Evolutionary conservation across 2,888 invertebrate species (phyloP), one percentile per base, ranked within the genome.

Genomic region (Ochropleura leucogaster): DNA sequence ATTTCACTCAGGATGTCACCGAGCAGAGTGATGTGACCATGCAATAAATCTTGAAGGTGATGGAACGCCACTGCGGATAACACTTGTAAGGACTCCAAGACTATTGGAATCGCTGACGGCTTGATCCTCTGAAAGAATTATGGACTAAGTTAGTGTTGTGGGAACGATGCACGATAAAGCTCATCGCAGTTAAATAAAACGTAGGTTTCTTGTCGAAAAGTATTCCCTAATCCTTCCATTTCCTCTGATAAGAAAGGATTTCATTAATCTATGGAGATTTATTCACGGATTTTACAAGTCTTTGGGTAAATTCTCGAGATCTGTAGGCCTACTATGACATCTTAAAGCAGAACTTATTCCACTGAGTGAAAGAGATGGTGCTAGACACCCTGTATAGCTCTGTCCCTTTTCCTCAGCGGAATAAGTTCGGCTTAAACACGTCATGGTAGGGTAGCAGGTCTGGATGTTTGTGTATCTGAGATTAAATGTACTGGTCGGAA

Each of bases 31-130:
- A 98, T 91, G 89, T 97, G 97, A 16, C 97, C 90, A 79, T 95
- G 95, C 80, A 97, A 94, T 51, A 97, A 92, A 60, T 97, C 94
- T 0, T 94, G 89, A 72, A 97, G 97, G 89, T 98, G 97, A 77
- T 97, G 97, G 75, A 97, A 96, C 3, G 97, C 96, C 89, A 98
- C 96, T 0, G 97, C 97, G 0, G 97, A 97, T 0, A 98, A 87
- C 1, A 98, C 97, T 95, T 98, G 98, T 0, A 98, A 95, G 18
- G 98, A 98, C 93, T 98, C 98, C 40, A 98, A 94, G 77, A 98
- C 97, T 65, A 98, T 97, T 30, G 98, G 98, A 20, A 97, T 97
- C 0, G 96, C 94, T n/a, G 97, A 93, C 1, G 93, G 91, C 71
- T 92, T 89, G 77, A 93, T 93, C 76, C 92, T 93, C 94, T 96